These are phyloP conservation scores for Eriocheir sinensis DNA, from an alignment of 1,140 invertebrate genomes.

Conservation along the genomic window DNA sequence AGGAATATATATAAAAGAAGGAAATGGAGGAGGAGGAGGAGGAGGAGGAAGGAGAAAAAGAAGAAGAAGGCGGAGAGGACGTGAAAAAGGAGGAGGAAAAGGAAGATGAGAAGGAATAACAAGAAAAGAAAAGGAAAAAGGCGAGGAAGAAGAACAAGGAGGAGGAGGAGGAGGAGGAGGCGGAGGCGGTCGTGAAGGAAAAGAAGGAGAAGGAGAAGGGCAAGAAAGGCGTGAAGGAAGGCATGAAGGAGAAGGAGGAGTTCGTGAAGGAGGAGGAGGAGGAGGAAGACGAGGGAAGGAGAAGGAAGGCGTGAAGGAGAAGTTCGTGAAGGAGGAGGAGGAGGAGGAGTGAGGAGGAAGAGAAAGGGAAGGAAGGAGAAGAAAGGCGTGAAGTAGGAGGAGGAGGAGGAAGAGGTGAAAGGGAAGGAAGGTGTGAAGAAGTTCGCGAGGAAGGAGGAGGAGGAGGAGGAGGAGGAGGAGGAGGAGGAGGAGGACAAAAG, in stretches of 20 bases:
- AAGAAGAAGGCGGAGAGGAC: constrained; percentile 4
- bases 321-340: background rate
- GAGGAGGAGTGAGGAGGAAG: constrained; percentile 16
- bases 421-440: no score
- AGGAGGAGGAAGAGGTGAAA: background rate
- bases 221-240: background rate
- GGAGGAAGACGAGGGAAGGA: background rate
- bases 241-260: background rate
- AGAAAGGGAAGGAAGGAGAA: background rate
- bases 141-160: background rate
- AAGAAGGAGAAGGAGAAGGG: constrained; percentile 38
- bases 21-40: background rate
- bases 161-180: background rate
- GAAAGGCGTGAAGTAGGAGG: background rate
- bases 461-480: background rate
- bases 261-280: background rate
- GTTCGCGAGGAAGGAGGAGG: background rate
- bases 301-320: background rate
- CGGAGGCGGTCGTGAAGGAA: background rate
- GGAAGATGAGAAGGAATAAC: background rate
- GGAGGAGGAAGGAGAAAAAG: background rate
- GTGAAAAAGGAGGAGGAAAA: background rate
- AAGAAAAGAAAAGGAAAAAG: background rate
- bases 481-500: no score
- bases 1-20: no score